Percentiles rank a stretch among this genome's conserved stretches.
phyloP scores from a whole-genome alignment of 2,888 invertebrate species.

The Notocelia uddmanniana region DNA sequence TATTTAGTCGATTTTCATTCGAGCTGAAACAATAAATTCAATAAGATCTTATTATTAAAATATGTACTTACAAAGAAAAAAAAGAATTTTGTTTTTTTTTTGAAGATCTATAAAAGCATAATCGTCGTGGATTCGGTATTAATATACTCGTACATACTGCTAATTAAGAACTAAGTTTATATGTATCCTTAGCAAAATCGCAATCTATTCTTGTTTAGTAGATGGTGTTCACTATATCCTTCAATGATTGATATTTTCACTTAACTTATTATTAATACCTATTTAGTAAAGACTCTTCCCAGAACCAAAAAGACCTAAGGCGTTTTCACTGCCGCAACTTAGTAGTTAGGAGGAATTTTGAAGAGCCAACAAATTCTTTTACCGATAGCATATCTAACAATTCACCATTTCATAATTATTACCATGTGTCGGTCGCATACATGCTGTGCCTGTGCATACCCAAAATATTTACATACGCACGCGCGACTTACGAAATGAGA shows the following conservation, averaged over 20 bases:
- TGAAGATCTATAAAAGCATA: too few relatives aligned
- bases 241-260: conserved; percentile 1
- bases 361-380: too few relatives aligned
- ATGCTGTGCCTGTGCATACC: too few relatives aligned
- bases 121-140: too few relatives aligned
- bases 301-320: too few relatives aligned
- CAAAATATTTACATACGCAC: neutral
- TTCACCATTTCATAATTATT: neutral
- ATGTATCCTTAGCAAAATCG: neutral
- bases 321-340: conserved; percentile 5
- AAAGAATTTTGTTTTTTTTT: too few relatives aligned
- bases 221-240: neutral
- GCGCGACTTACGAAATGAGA: neutral
- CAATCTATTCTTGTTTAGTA: neutral
- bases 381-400: neutral
- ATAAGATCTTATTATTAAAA: too few relatives aligned
- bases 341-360: neutral
- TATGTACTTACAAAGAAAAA: too few relatives aligned
- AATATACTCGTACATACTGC: too few relatives aligned
- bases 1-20: too few relatives aligned
- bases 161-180: neutral
- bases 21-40: too few relatives aligned
- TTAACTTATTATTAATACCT: neutral
- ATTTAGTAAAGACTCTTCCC: neutral
- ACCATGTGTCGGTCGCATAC: neutral